Evolutionary conservation across 23 tunicate species (phyloP), one percentile per base, ranked within the genome.

Genomic region (Halocynthia aurantium): DNA sequence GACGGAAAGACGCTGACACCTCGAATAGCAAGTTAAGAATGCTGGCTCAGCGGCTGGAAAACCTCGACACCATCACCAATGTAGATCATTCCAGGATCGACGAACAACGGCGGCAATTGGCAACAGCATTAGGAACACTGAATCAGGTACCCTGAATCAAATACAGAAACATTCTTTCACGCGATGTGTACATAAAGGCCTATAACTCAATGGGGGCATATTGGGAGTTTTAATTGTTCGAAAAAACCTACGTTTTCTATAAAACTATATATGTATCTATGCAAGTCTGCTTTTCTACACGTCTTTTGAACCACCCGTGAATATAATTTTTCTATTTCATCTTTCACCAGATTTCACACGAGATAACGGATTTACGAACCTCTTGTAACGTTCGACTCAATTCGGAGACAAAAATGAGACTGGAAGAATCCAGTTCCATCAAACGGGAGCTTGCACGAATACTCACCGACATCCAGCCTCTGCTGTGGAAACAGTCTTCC

Each of bases 401-500:
- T 77, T 90, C 97, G 21, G 97, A 90, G 70, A 81, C 85, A 50
- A 90, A 90, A 71, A 90, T 90, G 97, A 61, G 97, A 44, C 55
- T 90, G 71, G 97, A 90, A 72, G 97, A 90, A 56, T 77, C 90
- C 8, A 77, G 87, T 62, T 68, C 80, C 22, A 90, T 90, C 75
- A 90, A 90, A 73, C 83, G 64, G 5, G 97, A 90, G 6, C 70
- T 90, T 50, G 97, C 97, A 31, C 75, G 80, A 12, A 81, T 90
- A 4, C 69, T 76, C 19, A 71, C 82, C 52, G 86, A 85, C 53
- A 61, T 90, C 8, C 84, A 85, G 64, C 97, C 97, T 22, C 57
- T 90, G 81, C 72, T 90, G 52, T 90, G 97, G 97, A 57, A 81
- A 22, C 86, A 85, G 12, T 71, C 75, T 65, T 55, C 81, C 5